Conservation (phyloP, 2,797 vertebrate species). For the Hippopotamyrus pictus region DNA sequence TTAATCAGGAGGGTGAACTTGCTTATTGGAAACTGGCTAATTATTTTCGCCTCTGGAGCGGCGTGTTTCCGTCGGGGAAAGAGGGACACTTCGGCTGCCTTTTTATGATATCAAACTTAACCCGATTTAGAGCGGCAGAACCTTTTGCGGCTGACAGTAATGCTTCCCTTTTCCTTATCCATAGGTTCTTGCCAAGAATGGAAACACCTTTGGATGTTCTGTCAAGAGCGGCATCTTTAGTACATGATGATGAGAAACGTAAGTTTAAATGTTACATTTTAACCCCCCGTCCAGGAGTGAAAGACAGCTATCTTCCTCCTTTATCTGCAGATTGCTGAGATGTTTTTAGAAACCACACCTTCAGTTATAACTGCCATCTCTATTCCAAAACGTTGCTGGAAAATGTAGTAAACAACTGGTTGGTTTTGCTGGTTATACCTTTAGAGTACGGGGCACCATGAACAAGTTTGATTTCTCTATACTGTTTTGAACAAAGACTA, state of each 20-base stretch:
- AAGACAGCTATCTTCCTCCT: background rate
- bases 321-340: background rate
- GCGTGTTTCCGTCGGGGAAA: background rate
- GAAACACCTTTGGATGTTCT: constrained; percentile 96
- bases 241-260: constrained; percentile 96
- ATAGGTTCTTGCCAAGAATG: constrained; percentile 76
- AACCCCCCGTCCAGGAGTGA: background rate
- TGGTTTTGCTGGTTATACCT: background rate
- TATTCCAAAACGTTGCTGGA: background rate
- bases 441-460: background rate
- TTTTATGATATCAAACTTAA: background rate
- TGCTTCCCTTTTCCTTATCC: constrained; percentile 24
- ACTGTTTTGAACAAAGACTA: background rate
- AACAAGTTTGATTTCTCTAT: background rate
- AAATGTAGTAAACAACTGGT: constrained; percentile 6
- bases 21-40: background rate
- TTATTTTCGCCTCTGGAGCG: background rate
- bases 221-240: constrained; percentile 92
- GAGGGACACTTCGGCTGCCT: background rate
- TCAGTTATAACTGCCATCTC: background rate
- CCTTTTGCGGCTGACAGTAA: background rate
- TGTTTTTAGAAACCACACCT: constrained; percentile 17
- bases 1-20: background rate
- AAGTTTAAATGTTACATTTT: constrained; percentile 52
- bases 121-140: background rate